Evolutionary conservation across 1,140 invertebrate genomes (phyloP).

Genomic region (Bursaphelenchus mucronatus): DNA sequence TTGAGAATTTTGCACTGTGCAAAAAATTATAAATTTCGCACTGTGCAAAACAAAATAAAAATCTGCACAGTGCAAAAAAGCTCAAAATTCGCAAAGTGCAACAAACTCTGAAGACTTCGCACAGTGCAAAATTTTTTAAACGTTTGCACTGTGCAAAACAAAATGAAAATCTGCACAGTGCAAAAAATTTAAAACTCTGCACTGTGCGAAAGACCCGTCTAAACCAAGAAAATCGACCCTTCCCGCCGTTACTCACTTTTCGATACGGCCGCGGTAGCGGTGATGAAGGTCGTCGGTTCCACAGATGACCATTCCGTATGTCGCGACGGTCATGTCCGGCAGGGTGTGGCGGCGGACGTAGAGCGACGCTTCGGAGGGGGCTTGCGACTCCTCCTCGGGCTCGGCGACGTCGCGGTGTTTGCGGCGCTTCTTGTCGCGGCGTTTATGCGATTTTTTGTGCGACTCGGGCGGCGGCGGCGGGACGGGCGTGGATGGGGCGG

Average conservation of each 20-base stretch:
- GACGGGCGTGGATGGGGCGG: too few species aligned
- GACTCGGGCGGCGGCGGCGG: too few species aligned
- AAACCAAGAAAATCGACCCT: neutral
- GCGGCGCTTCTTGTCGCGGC: too few species aligned
- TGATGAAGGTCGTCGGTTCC: conserved; percentile 57
- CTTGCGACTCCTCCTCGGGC: too few species aligned
- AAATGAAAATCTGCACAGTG: conserved; percentile 19
- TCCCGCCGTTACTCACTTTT: conserved; percentile 45
- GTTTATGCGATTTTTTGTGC: too few species aligned
- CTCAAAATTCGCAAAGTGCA: conserved; percentile 5
- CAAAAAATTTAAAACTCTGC: conserved; percentile 7
- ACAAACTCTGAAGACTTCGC: neutral
- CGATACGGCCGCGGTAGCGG: conserved; percentile 58
- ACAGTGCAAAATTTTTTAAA: conserved; percentile 1
- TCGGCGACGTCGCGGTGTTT: too few species aligned
- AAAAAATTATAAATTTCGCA: too few species aligned
- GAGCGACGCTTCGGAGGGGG: too few species aligned
- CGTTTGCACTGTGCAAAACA: conserved; percentile 15
- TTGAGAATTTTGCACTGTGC: neutral
- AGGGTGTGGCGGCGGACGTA: conserved; percentile 35
- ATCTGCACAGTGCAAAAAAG: conserved; percentile 23
- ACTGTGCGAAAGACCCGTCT: neutral
- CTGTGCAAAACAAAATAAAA: conserved; percentile 4
- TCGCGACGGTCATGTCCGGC: conserved; percentile 51
- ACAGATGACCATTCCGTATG: conserved; percentile 59